phyloP scores from a whole-genome alignment of 2,113 vertebrate species.

The Lasiurus borealis region DNA sequence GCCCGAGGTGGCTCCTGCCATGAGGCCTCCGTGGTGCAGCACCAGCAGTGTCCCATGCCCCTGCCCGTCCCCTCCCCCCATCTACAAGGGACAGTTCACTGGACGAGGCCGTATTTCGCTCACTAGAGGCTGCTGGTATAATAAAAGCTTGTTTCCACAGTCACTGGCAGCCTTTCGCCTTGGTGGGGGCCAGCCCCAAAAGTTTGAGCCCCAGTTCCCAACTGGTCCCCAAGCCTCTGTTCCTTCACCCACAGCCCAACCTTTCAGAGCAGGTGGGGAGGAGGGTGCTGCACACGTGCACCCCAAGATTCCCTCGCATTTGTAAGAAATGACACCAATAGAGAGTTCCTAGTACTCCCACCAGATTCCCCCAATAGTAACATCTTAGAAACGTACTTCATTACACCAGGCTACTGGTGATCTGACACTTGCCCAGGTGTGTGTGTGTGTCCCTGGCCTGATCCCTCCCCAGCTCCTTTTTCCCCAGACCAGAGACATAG shows the following conservation, averaged over 20 bases:
- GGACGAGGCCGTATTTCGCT: background rate
- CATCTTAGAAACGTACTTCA: background rate
- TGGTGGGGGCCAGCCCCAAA: background rate
- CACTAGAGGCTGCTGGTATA: background rate
- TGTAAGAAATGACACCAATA: background rate
- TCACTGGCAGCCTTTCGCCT: background rate
- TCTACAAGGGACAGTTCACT: background rate
- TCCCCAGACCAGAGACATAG: background rate
- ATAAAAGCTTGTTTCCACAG: conserved; percentile 16
- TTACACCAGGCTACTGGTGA: background rate
- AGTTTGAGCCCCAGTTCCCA: background rate
- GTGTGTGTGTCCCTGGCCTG: background rate
- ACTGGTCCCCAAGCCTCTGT: background rate
- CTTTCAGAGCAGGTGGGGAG: background rate
- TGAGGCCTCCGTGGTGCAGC: background rate
- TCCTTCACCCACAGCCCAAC: background rate
- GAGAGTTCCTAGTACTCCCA: background rate
- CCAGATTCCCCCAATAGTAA: background rate
- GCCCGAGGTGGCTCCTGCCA: background rate
- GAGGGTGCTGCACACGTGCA: background rate
- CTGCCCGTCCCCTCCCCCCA: background rate
- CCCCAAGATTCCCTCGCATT: background rate
- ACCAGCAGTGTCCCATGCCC: background rate
- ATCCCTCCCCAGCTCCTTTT: background rate
- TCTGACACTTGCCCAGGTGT: background rate